Evolutionary conservation across 2,113 vertebrate genomes (phyloP), one percentile per base, ranked within the genome.

Genomic region (Atrichornis clamosus): DNA sequence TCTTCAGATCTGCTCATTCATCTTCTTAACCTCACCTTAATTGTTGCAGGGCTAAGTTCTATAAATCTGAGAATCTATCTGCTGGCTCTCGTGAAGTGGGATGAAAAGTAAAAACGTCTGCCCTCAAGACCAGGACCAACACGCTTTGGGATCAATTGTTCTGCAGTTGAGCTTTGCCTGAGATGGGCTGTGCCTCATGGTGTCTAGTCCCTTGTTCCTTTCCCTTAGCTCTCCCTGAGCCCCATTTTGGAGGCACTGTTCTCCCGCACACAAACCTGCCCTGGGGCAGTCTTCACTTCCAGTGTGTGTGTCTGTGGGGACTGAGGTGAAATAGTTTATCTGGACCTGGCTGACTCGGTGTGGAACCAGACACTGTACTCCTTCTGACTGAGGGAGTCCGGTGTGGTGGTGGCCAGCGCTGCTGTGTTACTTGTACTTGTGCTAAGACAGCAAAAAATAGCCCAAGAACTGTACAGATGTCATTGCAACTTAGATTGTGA

Each of bases 261-360:
- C 55, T 41, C 30, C 41, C 22, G 8, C 63, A 32, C 41, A 41
- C 47, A 58, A 42, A 1, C 41, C 55, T 69, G 41, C 62, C 55
- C 79, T 41, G 55, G 32, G 70, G 7, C 11, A 11, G 2, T 5
- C 47, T 7, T 47, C 87, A 2, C 55, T 62, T 15, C 47, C 26
- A 41, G 27, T 0, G 27, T 0, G 0, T 6, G 77, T 12, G 13
- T 47, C 55, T 27, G n/a, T 55, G 63, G 14, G 41, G 39, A 2
- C 14, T 13, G 28, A 32, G 62, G 20, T 42, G 62, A 42, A 42
- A 42, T 28, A 30, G 37, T 20, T 39, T 19, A 64, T 39, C 20
- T 22, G 41, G 28, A 64, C 39, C 39, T 64, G 62, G 19, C 27
- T 64, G 62, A 30, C 26, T 39, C 28, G 10, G 17, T 27, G 35